These are phyloP conservation scores for Acanthis flammea DNA, from an alignment of 2,797 vertebrate species.

Conservation along the genomic window DNA sequence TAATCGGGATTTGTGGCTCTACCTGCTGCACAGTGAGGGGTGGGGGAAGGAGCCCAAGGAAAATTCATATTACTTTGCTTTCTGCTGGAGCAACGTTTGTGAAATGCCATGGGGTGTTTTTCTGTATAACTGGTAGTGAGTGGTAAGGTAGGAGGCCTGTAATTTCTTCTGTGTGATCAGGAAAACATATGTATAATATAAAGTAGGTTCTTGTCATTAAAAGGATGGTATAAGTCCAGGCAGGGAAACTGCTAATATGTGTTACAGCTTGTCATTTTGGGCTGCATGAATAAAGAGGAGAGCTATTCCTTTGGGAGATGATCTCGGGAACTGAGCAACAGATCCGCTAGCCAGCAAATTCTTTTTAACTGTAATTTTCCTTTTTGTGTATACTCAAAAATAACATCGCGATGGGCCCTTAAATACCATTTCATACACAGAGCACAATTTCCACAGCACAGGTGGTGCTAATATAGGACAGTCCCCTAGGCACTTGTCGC, in stretches of 20 bases:
- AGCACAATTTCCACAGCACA: slow-evolving; percentile 80
- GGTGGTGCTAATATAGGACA: slow-evolving; percentile 91
- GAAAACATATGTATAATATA: slow-evolving; percentile 10
- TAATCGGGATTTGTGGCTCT: background rate
- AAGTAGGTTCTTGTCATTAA: slow-evolving; percentile 64
- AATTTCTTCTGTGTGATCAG: slow-evolving; percentile 14
- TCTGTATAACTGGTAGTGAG: background rate
- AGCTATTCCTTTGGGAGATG: slow-evolving; percentile 69
- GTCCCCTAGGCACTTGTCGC: slow-evolving; percentile 91
- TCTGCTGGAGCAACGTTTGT: background rate
- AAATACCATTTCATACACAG: slow-evolving; percentile 66
- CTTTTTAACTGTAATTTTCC: slow-evolving; percentile 71
- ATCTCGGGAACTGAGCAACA: slow-evolving; percentile 68
- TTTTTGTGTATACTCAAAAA: slow-evolving; percentile 71
- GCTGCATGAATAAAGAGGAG: slow-evolving; percentile 63
- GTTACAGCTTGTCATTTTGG: slow-evolving; percentile 71
- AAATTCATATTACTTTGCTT: background rate
- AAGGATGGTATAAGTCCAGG: slow-evolving; percentile 50
- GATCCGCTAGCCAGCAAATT: slow-evolving; percentile 68
- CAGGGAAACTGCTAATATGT: slow-evolving; percentile 67
- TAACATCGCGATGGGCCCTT: slow-evolving; percentile 68
- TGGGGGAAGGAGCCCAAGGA: background rate
- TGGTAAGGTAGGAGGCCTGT: background rate
- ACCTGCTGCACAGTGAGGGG: background rate
- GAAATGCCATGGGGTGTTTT: background rate